Base-by-base conservation (phyloP, 2,888 invertebrate genomes). In the Harpagoxenus sublaevis region DNA sequence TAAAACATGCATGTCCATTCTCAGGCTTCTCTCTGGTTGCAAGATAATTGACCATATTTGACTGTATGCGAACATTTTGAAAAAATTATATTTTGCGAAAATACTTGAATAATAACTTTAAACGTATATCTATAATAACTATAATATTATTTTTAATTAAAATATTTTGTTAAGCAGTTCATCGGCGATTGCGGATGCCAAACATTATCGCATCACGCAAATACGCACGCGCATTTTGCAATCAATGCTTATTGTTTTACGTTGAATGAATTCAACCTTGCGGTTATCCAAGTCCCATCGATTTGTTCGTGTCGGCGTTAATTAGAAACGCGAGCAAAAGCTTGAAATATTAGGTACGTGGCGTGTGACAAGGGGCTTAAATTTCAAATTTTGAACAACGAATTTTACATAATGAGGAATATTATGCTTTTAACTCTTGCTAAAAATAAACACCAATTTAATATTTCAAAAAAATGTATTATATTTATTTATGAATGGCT, bases 261-360 rank as follows among this genome's bases (percentile, higher is more conserved):
- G 35, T 3, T 78, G 74, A 73, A 60, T 60, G 45, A 73, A 60
- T 79, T 60, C 31, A 23, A 23, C 15, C 57, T 35, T 10, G 35
- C 15, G 39, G n/a, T 42, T 57, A 51, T 45, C 18, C 28, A 39
- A 70, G 57, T 66, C 65, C 31, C 55, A 74, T 84, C 45, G 81
- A 85, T 71, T 83, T n/a, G 63, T 31, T 42, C 39, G n/a, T 28
- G 35, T 31, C 39, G 45, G 35, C 18, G 48, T 83, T 84, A 75
- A 84, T 84, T 84, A 75, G 82, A 18, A 84, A 53, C 23, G 23
- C 18, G 55, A 53, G 62, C 51, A 62, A 83, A 70, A 68, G 63
- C 53, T 31, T n/a, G n/a, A 78, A 66, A 42, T 53, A 28, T 42
- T 68, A 45, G 83, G 35, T 51, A 53, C n/a, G n/a, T 15, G 9